Base-by-base conservation (phyloP, 2,888 invertebrate species). In the Pristionchus fissidentatus region DNA sequence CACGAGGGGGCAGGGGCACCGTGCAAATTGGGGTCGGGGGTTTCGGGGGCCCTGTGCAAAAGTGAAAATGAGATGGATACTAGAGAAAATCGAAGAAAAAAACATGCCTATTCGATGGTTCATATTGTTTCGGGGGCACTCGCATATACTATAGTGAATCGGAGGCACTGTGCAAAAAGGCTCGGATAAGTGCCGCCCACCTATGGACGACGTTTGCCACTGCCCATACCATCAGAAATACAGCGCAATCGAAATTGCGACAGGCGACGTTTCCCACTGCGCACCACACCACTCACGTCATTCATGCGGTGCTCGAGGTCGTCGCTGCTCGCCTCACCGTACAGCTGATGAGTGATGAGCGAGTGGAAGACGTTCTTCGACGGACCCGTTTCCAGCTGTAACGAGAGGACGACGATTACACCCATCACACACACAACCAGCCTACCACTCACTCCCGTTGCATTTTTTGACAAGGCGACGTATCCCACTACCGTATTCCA, bases 281-380 rank as follows among this genome's bases (percentile, higher is more conserved):
- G 10, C 49, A 73, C 43, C 35, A 41, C 78, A 78, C 57, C 43
- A 79, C 79, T 57, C 15, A 89, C 86, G 62, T 87, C 87, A 80
- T 91, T 88, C 29, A 90, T 75, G 15, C 89, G 83, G 43, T 86
- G 81, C 22, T 84, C 85, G 41, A 88, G 84, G 29, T 87, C 83
- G n/a, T 89, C 87, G n/a, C 86, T 86, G 66, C 87, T 85, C 13
- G 84, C 85, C 41, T 95, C 94, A 22, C 96, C 96, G 93, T 96
- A 97, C 43, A 97, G 93, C 91, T 96, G 95, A 92, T 97, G 96
- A 0, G 95, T 95, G 87, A 97, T 96, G 82, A 96, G 94, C 89
- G 95, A 94, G 91, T 95, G 95, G 0, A 96, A 95, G 79, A 97
- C 93, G 0, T 95, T 94, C 87, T 95, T 95, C 91, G 96, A 96